Conservation (phyloP, 2,888 invertebrate genomes). For the Lutraria lutraria region DNA sequence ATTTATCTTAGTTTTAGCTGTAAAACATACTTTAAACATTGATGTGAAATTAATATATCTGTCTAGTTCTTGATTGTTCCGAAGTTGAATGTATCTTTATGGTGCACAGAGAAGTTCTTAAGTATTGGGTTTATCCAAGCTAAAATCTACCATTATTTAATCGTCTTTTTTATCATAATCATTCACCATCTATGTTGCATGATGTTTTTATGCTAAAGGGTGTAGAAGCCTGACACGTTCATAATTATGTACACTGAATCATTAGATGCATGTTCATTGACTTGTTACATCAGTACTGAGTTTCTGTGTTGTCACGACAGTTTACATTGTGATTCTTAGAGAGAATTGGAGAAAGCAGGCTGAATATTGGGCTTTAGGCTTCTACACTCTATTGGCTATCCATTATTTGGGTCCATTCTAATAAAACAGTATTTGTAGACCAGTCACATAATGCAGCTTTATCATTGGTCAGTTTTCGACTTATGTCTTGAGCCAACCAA, state of each 20-base stretch:
- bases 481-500: no score
- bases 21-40: no score
- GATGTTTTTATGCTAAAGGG: neutral
- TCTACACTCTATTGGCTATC: neutral
- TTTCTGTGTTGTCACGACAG: neutral
- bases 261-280: neutral
- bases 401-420: neutral
- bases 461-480: no score
- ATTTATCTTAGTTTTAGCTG: no score
- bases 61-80: no score
- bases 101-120: no score
- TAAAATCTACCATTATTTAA: neutral
- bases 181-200: neutral
- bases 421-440: no score
- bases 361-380: neutral
- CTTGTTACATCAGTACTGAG: neutral
- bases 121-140: neutral
- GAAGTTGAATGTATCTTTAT: no score
- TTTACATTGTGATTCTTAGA: neutral
- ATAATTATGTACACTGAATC: no score
- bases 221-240: neutral
- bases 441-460: no score
- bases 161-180: neutral
- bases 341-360: neutral
- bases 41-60: no score